These are phyloP conservation scores for Donacobius atricapilla DNA, from an alignment of 2,113 vertebrate species.

Conservation along the genomic window DNA sequence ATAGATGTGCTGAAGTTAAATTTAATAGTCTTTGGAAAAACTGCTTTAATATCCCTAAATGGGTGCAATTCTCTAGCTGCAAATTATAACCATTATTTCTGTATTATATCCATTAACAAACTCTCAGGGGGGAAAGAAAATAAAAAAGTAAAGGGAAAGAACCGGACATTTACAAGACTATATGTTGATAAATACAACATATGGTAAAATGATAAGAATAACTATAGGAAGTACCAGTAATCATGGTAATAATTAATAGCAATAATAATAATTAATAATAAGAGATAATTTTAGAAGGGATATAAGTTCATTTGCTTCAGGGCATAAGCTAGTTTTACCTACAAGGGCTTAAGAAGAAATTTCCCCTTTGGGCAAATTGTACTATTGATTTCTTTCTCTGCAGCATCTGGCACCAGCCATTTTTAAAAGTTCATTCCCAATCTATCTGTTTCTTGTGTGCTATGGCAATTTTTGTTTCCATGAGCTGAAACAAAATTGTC, in stretches of 20 bases:
- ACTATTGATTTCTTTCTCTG: not conserved
- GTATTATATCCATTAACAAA: not conserved
- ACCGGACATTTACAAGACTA: not conserved
- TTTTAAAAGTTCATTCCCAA: not conserved
- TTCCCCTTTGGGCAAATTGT: not conserved
- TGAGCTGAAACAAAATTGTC: constrained; percentile 34
- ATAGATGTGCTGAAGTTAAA: not conserved
- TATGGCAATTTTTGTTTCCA: constrained; percentile 1
- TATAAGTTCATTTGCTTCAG: not conserved
- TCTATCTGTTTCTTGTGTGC: not conserved
- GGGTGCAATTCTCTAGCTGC: not conserved
- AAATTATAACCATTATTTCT: not conserved
- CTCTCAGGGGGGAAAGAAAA: not conserved
- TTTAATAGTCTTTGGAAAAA: constrained; percentile 5
- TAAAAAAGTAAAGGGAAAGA: not conserved
- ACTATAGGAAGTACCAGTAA: not conserved
- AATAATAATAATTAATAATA: not conserved
- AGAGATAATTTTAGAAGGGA: not conserved
- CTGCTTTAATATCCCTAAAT: not conserved
- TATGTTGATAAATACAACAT: not conserved
- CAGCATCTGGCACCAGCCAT: not conserved
- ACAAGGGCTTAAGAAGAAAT: not conserved
- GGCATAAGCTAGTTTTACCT: not conserved
- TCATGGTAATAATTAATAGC: not conserved
- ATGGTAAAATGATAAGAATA: not conserved